Conservation (phyloP, 2,113 vertebrate species). For the Hiodon tergisus region DNA sequence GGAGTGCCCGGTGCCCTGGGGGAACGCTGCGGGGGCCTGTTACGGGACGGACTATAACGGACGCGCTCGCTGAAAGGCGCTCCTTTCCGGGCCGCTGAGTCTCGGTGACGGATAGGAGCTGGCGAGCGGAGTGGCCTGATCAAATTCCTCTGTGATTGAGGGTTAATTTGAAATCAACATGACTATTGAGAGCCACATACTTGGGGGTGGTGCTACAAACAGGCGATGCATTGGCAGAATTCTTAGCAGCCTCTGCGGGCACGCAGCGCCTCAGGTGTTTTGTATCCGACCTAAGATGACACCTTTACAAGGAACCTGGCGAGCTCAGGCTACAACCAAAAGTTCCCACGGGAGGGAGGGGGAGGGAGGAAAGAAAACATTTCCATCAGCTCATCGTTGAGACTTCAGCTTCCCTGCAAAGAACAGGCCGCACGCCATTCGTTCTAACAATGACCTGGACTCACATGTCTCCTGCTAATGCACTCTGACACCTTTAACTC, state of each 20-base stretch:
- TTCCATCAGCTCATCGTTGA: neutral
- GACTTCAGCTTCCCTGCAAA: neutral
- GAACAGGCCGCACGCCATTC: conserved; percentile 1
- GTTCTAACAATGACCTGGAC: neutral
- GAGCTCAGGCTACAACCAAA: neutral
- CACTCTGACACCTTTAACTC: neutral
- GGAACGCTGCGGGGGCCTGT: neutral
- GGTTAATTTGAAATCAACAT: conserved; percentile 40
- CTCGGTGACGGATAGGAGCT: conserved; percentile 42
- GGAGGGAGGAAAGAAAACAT: neutral
- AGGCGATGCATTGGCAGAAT: conserved; percentile 27
- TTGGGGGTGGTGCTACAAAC: conserved; percentile 21
- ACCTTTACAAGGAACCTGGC: neutral
- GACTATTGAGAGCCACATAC: conserved; percentile 23
- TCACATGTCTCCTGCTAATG: neutral
- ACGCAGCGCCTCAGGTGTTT: conserved; percentile 13
- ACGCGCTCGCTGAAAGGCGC: conserved; percentile 34
- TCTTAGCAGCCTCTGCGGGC: conserved; percentile 9
- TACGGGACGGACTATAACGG: conserved; percentile 43
- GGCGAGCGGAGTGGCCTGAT: conserved; percentile 48
- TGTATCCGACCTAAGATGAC: neutral
- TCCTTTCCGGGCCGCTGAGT: conserved; percentile 48
- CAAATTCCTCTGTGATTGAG: conserved; percentile 45
- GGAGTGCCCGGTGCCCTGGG: neutral
- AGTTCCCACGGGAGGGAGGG: conserved; percentile 1